Conservation (phyloP, 2,888 invertebrate genomes). For the Drosophila algonquin region DNA sequence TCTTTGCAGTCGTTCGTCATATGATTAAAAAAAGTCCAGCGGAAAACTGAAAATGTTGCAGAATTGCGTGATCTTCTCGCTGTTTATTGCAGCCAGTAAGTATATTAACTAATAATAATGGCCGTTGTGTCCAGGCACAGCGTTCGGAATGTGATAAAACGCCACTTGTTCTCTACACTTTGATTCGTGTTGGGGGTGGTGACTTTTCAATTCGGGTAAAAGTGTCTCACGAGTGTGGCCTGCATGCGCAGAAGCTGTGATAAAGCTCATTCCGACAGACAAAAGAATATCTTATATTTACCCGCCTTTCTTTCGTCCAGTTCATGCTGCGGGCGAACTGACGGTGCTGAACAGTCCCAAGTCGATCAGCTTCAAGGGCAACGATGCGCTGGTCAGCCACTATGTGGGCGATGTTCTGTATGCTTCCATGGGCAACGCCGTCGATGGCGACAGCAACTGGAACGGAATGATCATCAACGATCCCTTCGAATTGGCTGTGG, state of each 20-base stretch:
- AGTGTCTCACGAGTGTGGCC: conserved; percentile 3
- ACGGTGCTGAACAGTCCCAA: conserved; percentile 88
- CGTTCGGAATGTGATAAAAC: conserved; percentile 7
- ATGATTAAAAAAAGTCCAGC: conserved; percentile 80
- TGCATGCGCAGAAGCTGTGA: conserved; percentile 60
- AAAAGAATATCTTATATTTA: neutral
- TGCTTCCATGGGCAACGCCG: conserved; percentile 89
- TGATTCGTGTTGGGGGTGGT: conserved; percentile 21
- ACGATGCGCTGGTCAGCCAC: conserved; percentile 86
- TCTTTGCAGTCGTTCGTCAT: conserved; percentile 81
- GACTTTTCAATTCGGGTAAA: conserved; percentile 13
- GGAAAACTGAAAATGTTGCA: conserved; percentile 80
- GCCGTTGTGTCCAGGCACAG: neutral
- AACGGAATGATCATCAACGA: conserved; percentile 87
- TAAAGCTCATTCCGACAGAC: neutral
- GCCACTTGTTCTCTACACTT: conserved; percentile 8
- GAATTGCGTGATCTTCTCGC: conserved; percentile 77
- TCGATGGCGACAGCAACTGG: conserved; percentile 89
- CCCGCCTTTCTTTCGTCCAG: conserved; percentile 49
- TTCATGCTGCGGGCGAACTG: conserved; percentile 85
- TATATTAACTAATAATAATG: conserved; percentile 44
- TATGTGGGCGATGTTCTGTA: conserved; percentile 89
- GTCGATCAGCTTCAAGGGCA: conserved; percentile 88
- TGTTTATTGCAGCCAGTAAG: conserved; percentile 82
- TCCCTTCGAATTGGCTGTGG: conserved; percentile 90